These are phyloP conservation scores for Orchesella cincta DNA, from an alignment of 1,140 invertebrate species.

Conservation along the genomic window DNA sequence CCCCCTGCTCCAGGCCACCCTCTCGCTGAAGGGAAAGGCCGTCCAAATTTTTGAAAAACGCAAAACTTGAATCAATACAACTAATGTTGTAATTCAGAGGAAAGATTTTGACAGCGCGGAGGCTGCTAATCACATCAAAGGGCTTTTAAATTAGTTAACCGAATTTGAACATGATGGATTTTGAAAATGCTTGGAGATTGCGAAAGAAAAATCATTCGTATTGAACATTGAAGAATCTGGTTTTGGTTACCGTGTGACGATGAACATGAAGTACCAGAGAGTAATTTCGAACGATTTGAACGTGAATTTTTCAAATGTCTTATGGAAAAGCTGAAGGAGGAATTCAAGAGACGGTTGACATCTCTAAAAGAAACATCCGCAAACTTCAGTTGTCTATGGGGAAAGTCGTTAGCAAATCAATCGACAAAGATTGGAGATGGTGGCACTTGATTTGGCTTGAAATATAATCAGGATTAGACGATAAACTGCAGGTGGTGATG, in stretches of 20 bases:
- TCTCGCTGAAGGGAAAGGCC: too few species aligned
- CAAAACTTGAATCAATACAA: neutral
- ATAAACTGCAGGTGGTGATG: neutral
- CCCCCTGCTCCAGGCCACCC: too few species aligned
- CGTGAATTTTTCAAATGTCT: neutral
- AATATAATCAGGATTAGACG: neutral
- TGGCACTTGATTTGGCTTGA: neutral
- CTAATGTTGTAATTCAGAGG: neutral
- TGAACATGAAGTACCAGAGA: neutral
- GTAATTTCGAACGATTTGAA: conserved; percentile 11
- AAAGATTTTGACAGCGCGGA: neutral
- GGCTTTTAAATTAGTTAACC: neutral
- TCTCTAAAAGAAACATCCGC: neutral
- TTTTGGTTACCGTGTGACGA: neutral
- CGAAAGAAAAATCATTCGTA: neutral
- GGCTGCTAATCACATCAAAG: neutral
- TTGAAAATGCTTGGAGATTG: neutral
- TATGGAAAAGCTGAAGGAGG: neutral
- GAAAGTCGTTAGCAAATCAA: neutral
- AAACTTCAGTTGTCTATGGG: neutral
- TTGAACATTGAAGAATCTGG: neutral
- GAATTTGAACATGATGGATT: neutral
- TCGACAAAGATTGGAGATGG: neutral
- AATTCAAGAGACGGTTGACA: neutral
- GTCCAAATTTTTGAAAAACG: too few species aligned